Conservation (phyloP, 2,888 invertebrate species). For the Strigamia crassipes region DNA sequence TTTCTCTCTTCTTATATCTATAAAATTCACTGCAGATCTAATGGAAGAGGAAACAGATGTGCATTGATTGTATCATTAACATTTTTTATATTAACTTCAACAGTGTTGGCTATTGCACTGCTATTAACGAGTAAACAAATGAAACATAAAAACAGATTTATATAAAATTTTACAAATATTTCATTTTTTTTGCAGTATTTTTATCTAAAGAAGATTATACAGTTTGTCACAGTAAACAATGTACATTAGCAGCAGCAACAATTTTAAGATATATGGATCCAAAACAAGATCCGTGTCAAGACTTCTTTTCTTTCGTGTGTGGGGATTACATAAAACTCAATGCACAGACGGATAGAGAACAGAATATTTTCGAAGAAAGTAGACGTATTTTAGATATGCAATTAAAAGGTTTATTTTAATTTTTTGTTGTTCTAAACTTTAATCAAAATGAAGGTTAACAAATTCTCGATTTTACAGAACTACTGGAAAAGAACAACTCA, state of each 20-base stretch:
- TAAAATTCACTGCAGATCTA: neutral
- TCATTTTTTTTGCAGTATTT: neutral
- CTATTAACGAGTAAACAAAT: neutral
- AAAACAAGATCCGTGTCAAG: slow-evolving; percentile 39
- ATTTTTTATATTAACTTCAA: slow-evolving; percentile 1
- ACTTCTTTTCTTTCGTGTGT: slow-evolving; percentile 27
- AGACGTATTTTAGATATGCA: slow-evolving; percentile 12
- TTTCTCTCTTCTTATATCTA: neutral
- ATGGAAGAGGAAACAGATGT: neutral
- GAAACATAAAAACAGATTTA: neutral
- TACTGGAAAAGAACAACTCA: neutral
- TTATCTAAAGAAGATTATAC: neutral
- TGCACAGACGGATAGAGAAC: neutral
- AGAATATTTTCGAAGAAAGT: slow-evolving; percentile 16
- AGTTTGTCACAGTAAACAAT: neutral
- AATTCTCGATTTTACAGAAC: neutral
- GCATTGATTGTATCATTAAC: neutral
- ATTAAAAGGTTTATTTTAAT: neutral
- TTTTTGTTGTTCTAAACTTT: neutral
- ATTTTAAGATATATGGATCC: neutral
- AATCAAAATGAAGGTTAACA: neutral
- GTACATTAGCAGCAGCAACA: neutral
- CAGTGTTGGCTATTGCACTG: neutral
- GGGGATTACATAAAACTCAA: neutral
- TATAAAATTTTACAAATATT: neutral